Evolutionary conservation across 2,797 vertebrate species (phyloP), one percentile per base, ranked within the genome.

Genomic region (Molossus molossus): DNA sequence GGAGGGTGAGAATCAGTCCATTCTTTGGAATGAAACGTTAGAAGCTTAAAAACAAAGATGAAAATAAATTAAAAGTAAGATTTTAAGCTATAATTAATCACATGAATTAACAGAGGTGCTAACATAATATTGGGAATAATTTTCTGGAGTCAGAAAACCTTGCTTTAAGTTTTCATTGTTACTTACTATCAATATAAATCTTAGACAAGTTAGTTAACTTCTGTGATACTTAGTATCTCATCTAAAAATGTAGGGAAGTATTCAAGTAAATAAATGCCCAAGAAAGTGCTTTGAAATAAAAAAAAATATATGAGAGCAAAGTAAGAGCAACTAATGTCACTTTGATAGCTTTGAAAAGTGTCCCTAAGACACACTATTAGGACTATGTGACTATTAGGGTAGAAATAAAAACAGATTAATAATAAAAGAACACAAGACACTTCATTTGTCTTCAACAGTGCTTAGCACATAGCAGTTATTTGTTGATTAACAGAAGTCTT

Each of bases 11-110:
- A 97, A 82, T 98, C 99, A n/a, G 94, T 98, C 95, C 95, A 97
- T 96, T 98, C 98, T 97, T 98, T 95, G 95, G 98, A 98, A 96
- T 98, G 98, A 98, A 99, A 99, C 86, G 98, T 99, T 98, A 99
- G 98, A 96, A 99, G 99, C 99, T 99, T 98, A 92, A 95, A 94
- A 95, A 98, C 79, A 97, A 98, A 97, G 98, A 83, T 10, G 10
- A 70, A 90, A 98, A 76, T n/a, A 65, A 53, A 27, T 79, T 87
- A 75, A 91, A 75, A 27, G 9, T 81, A 87, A 23, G 25, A 10
- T 50, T 45, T 1, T 50, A 65, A 76, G 48, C 73, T 75, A 14
- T 48, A 29, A 33, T 33, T 70, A 21, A 62, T 58, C 40, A 79
- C 29, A 84, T 9, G 33, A 88, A 77, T 67, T 87, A 77, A 72